Conservation (phyloP, 2,113 vertebrate genomes). For the Pedionomus torquatus region DNA sequence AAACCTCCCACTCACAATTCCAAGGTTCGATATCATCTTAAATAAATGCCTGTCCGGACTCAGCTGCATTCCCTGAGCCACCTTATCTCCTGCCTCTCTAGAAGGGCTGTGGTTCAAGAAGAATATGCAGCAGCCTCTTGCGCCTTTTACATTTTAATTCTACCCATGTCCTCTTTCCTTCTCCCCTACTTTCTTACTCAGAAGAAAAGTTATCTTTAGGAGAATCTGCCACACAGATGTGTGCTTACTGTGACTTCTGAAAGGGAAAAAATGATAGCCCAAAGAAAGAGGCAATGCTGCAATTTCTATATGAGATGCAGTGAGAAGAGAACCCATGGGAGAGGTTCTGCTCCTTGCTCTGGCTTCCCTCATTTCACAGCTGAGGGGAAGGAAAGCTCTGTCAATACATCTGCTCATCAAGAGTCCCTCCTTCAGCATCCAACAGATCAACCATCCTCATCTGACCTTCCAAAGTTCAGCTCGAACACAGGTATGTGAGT, state of each 20-base stretch:
- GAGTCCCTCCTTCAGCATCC: background rate
- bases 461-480: background rate
- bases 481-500: background rate
- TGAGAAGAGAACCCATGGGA: background rate
- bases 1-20: constrained; percentile 67
- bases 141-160: constrained; percentile 49
- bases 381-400: background rate
- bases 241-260: background rate
- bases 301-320: background rate
- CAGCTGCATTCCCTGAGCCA: constrained; percentile 43
- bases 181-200: background rate
- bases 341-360: background rate
- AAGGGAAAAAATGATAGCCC: background rate
- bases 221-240: background rate
- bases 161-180: background rate
- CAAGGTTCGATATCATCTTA: constrained; percentile 74
- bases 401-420: background rate
- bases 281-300: background rate
- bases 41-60: constrained; percentile 65
- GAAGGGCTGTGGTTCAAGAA: constrained; percentile 55
- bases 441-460: background rate
- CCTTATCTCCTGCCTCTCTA: constrained; percentile 69
- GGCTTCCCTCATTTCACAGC: background rate
- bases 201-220: background rate
- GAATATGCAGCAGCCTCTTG: background rate